Base-by-base conservation (phyloP, 2,113 vertebrate genomes). In the Oostethus manadensis region DNA sequence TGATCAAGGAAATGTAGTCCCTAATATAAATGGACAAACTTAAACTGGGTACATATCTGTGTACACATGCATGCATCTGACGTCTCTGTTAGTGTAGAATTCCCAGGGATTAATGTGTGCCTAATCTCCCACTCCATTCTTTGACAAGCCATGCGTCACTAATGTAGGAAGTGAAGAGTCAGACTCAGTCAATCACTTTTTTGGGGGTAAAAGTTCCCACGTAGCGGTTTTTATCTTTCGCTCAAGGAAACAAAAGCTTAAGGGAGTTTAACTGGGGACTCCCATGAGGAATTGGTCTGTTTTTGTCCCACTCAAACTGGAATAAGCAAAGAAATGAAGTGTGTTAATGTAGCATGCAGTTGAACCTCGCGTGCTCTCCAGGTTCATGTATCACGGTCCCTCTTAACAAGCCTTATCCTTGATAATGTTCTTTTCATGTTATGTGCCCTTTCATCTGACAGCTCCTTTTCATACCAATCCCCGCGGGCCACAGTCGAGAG, bases 111-210 rank as follows among this genome's bases (percentile, higher is more conserved):
- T 86, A 87, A 64, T 20, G 35, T 77, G 65, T 48, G 58, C 78
- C 79, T 87, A 85, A 86, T 86, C 84, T 85, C 72, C 68, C 79
- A 60, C 82, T 73, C 68, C 74, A 81, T 81, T 87, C 80, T 85
- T 87, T 81, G 81, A 81, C 85, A 64, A 85, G 72, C 75, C 79
- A 78, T 80, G 85, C 83, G 85, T 87, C 80, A 85, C 85, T 87
- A 87, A 87, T 84, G 83, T 85, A 67, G 71, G 62, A 77, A 66
- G 48, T 57, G 29, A 65, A 77, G 65, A 76, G 66, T 74, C 78
- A 79, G 75, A 78, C 72, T 74, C 79, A 80, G 64, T 74, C 77
- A 77, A 61, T 50, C 48, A 21, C 48, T 4, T 22, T 63, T 73
- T 69, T 71, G 62, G 74, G 74, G 83, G 78, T 80, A 71, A 82